Base-by-base conservation (phyloP, 1,140 invertebrate genomes). In the Drosophila subpulchrella region DNA sequence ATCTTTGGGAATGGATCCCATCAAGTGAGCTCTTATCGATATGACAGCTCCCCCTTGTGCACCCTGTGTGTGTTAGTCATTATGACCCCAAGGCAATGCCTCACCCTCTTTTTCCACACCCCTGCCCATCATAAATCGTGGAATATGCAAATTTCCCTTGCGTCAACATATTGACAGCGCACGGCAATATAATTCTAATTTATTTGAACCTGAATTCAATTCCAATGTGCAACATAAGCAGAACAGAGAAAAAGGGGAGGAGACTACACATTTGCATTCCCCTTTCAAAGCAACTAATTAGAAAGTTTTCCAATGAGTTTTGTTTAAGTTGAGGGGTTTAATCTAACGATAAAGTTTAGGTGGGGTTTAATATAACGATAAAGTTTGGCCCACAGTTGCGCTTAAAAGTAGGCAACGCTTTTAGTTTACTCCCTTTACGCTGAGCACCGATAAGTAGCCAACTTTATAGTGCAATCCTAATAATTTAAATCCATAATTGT, bases 81-180 rank as follows among this genome's bases (percentile, higher is more conserved):
- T 74, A 63, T 78, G 62, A 82, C 74, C 70, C 63, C 46, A 48
- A 50, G 44, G 65, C 54, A 57, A 24, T 8, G 20, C 30, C 50
- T 39, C 8, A 8, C 12, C 27, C 36, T 20, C 57, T 38, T 32
- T 39, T n/a, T 15, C n/a, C 20, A 1, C 44, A 17, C 13, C 34
- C 17, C 24, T 15, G 11, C 20, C 36, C 36, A 13, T 65, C 67
- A 41, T 57, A 57, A 50, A 46, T 65, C 65, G 67, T 48, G 67
- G 38, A 62, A 84, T 75, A 85, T 85, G 81, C 74, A 78, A 81
- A 86, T 85, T 70, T 74, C 48, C 17, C 50, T n/a, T 66, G 42
- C 77, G 63, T 78, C 82, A 86, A 81, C 74, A 71, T 66, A 81
- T 85, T 86, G 82, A 81, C 74, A 71, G 56, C 55, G 53, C 56